Percentiles rank a stretch among this genome's conserved stretches.
Conservation (phyloP, 2,888 invertebrate genomes). For the Apodemia mormo region DNA sequence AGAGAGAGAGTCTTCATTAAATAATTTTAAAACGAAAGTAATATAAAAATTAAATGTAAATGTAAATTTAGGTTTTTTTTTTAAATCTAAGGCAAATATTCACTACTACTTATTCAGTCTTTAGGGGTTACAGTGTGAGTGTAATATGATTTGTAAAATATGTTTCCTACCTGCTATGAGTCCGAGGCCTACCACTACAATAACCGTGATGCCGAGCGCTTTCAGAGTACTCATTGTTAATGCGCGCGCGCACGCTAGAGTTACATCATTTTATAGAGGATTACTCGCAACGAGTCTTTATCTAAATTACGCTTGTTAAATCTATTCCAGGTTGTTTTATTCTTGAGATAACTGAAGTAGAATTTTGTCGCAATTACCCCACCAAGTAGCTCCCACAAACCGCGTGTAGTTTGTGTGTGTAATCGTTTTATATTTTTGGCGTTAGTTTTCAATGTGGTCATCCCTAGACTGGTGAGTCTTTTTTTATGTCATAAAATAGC, state of each 20-base stretch:
- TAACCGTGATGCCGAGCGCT: conserved; percentile 45
- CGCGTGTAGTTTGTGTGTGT: no score
- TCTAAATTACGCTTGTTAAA: conserved; percentile 12
- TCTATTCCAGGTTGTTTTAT: not conserved
- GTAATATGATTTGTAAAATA: not conserved
- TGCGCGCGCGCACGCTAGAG: conserved; percentile 32
- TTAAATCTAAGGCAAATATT: not conserved
- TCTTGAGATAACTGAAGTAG: not conserved
- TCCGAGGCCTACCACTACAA: conserved; percentile 49
- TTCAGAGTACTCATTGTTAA: conserved; percentile 48
- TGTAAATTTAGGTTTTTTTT: no score
- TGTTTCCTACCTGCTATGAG: conserved; percentile 52
- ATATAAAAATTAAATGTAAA: no score
- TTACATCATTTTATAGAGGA: conserved; percentile 28
- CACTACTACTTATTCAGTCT: not conserved
- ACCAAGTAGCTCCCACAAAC: not conserved
- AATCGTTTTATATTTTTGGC: no score
- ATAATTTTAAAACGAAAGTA: no score
- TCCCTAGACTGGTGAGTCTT: no score
- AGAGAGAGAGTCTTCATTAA: no score
- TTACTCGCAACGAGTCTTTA: conserved; percentile 23
- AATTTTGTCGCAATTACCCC: not conserved
- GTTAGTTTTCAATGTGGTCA: no score
- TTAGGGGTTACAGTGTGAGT: not conserved
- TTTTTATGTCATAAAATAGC: no score